A percentile compares a stretch with the other conserved stretches of the same genome.
Evolutionary conservation across 2,797 vertebrate species (phyloP).

Genomic region (Hippoglossus hippoglossus): DNA sequence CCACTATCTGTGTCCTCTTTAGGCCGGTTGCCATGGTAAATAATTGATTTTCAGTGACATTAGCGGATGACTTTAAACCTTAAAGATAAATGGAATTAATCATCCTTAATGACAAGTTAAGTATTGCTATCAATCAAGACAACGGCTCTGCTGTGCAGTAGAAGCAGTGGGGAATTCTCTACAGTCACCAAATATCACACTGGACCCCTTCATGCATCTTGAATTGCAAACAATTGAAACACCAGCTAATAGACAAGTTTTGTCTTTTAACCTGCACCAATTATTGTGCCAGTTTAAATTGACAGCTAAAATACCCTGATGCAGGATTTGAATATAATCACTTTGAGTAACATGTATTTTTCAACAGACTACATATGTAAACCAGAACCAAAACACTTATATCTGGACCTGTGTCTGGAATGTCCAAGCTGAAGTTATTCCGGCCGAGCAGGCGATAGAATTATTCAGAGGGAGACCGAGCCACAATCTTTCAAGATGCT

Average conservation of each 20-base stretch:
- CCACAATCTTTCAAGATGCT: slow-evolving; percentile 71
- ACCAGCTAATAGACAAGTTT: too few species aligned
- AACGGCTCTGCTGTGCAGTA: slow-evolving; percentile 60
- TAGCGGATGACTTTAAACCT: slow-evolving; percentile 76
- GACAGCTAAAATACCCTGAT: not conserved
- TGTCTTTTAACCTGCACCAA: not conserved
- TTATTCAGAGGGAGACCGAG: slow-evolving; percentile 54
- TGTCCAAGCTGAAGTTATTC: slow-evolving; percentile 26
- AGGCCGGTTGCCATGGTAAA: slow-evolving; percentile 73
- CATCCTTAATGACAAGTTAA: slow-evolving; percentile 85
- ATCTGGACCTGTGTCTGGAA: slow-evolving; percentile 23
- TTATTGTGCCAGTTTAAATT: not conserved
- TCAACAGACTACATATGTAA: slow-evolving; percentile 6
- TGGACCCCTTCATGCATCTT: slow-evolving; percentile 33
- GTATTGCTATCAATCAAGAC: slow-evolving; percentile 85
- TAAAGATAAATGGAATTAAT: slow-evolving; percentile 84
- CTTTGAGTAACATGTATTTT: slow-evolving; percentile 6
- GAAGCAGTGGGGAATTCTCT: slow-evolving; percentile 35
- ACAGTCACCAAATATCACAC: slow-evolving; percentile 36
- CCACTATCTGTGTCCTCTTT: slow-evolving; percentile 42
- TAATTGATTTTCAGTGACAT: slow-evolving; percentile 78
- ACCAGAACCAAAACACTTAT: slow-evolving; percentile 20
- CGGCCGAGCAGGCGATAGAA: slow-evolving; percentile 45
- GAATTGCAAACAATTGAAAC: not conserved
- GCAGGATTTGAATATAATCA: slow-evolving; percentile 6